Conservation (phyloP, 2,113 vertebrate species). For the Hepsetus odoe region DNA sequence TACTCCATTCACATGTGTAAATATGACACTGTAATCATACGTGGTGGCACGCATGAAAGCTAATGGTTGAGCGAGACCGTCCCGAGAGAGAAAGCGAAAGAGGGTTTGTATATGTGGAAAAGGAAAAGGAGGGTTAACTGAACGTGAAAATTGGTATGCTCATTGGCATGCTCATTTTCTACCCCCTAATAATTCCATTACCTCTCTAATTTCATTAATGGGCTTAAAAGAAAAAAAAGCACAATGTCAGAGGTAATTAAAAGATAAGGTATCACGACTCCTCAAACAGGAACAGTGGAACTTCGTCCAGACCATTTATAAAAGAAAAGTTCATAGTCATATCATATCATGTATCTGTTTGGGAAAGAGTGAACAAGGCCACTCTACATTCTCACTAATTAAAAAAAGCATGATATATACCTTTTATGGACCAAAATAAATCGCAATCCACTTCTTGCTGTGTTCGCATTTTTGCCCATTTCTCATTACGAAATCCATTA, state of each 20-base stretch:
- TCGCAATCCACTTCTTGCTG: not conserved
- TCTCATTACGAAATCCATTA: not conserved
- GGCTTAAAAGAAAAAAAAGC: slow-evolving; percentile 58
- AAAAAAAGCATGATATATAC: not conserved
- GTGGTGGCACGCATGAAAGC: not conserved
- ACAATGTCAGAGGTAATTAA: slow-evolving; percentile 77
- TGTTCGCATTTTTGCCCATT: too few relatives aligned
- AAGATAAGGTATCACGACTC: slow-evolving; percentile 73
- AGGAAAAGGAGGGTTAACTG: slow-evolving; percentile 17
- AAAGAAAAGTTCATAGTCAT: not conserved
- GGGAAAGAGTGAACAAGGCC: not conserved
- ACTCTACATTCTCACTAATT: not conserved
- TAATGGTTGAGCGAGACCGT: slow-evolving; percentile 2
- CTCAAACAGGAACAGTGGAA: not conserved
- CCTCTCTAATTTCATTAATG: slow-evolving; percentile 74
- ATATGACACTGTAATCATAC: slow-evolving; percentile 18
- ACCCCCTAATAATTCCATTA: slow-evolving; percentile 69
- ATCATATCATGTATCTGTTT: not conserved
- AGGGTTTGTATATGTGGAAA: not conserved
- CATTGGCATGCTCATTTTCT: slow-evolving; percentile 50
- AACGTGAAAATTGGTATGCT: slow-evolving; percentile 38
- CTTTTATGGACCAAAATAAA: not conserved
- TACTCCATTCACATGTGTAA: slow-evolving; percentile 14
- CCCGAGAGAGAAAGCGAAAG: not conserved
- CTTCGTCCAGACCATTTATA: not conserved